Evolutionary conservation across 2,797 vertebrate genomes (phyloP), one percentile per base, ranked within the genome.

Genomic region (Pogonophryne albipinna): DNA sequence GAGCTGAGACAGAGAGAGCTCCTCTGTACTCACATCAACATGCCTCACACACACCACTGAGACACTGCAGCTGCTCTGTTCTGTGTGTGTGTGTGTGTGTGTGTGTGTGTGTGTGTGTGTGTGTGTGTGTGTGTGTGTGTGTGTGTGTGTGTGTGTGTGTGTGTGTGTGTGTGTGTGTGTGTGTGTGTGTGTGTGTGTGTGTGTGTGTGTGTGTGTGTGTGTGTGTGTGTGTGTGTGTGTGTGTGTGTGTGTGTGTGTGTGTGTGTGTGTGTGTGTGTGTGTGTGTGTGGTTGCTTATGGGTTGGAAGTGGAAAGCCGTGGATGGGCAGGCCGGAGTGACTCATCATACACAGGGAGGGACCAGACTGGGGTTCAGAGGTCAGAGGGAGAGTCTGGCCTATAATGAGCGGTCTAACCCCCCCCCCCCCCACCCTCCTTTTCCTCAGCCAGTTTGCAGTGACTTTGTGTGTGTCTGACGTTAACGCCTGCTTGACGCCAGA

Each of bases 31-130:
- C 71, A 87, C 88, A 90, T 90, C 87, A 84, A 87, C 87, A 85
- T 89, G 87, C 85, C 84, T 78, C 23, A 27, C 85, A 87, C 85
- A 91, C 82, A 87, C 16, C 68, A 47, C 84, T 79, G 81, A 89
- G 84, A 76, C 91, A 73, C 86, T 87, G 86, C 90, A 91, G 90
- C 91, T 92, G 91, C 85, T 87, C 71, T 71, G 69, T 60, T 80
- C 71, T 23, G 20, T 20, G 20, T 63, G 64, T 60, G 76, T 41
- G 71, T 72, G 53, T 67, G 57, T 44, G 68, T 38, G 57, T 46
- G 71, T 46, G 71, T 56, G 67, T 34, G 71, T 72, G 60, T 57
- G 64, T 60, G 71, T 55, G 44, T 71, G 81, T 60, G 67, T 57
- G 78, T 42, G 71, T 67, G 67, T 66, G 75, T 44, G 60, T 50